Evolutionary conservation across 2,797 vertebrate genomes (phyloP), one percentile per base, ranked within the genome.

Genomic region (Masticophis lateralis): DNA sequence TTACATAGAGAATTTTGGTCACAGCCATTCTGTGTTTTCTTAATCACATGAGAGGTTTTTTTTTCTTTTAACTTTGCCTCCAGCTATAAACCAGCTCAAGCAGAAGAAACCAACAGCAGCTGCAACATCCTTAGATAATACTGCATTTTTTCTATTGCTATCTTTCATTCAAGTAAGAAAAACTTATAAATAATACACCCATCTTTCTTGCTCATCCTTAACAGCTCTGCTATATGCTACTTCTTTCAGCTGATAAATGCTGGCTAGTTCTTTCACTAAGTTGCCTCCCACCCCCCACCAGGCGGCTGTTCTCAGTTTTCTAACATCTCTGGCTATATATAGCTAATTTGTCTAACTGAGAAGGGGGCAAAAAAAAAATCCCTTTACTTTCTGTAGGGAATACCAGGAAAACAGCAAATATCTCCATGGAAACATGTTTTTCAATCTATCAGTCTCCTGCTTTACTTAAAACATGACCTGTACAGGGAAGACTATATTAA

Each of bases 401-500:
- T 98, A 98, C 97, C 97, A 98, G 98, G 97, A 97, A 98, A 97
- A 97, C 98, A 98, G 98, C 95, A 95, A 97, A 95, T 96, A 97
- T 99, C 98, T 97, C 99, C 98, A 98, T 98, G 98, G 98, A 97
- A 99, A 99, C 98, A 32, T 95, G 97, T 95, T 93, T 98, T 98
- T 98, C 98, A 93, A 97, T 98, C 98, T 97, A 97, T 97, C 97
- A 97, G 98, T 95, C 97, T 96, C 97, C 97, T 55, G 96, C 97
- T 97, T 97, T 96, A 96, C 96, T 96, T 98, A 97, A 98, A 94
- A 96, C 97, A 98, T 97, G 97, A 98, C 98, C 98, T 96, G 95
- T 95, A 94, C 97, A 97, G 98, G 43, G 94, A 97, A 97, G 97
- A 96, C 95, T 92, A 94, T 95, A 96, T 87, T 95, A 96, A 91